A percentile compares a stretch with the other conserved stretches of the same genome.
Conservation (phyloP, 1,140 invertebrate genomes). For the Manduca sexta region DNA sequence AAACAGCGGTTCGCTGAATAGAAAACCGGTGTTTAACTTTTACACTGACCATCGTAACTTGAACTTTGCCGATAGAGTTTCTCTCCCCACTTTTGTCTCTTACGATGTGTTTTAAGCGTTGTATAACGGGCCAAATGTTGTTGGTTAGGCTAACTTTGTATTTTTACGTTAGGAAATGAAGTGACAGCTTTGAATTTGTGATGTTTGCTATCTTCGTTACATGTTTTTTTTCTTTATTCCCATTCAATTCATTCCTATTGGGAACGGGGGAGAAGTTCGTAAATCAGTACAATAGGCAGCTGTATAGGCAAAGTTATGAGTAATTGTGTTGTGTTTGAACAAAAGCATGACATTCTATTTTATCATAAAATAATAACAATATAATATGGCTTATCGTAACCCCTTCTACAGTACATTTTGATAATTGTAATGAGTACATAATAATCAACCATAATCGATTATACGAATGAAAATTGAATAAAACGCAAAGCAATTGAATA, state of each 20-base stretch:
- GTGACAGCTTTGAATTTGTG: conserved; percentile 1
- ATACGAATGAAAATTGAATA: too few relatives aligned
- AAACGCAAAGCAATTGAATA: neutral
- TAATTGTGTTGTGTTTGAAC: too few relatives aligned
- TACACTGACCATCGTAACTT: conserved; percentile 18
- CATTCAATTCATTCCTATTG: neutral
- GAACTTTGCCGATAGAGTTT: conserved; percentile 21
- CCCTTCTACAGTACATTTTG: too few relatives aligned
- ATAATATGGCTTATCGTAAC: too few relatives aligned
- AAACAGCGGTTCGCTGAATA: conserved; percentile 34
- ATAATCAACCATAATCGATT: too few relatives aligned
- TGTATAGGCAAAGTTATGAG: neutral
- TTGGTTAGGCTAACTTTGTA: neutral
- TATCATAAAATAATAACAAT: too few relatives aligned
- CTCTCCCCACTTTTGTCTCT: conserved; percentile 8
- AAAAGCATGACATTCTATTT: too few relatives aligned
- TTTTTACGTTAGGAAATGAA: conserved; percentile 1
- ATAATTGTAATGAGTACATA: too few relatives aligned
- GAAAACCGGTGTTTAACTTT: conserved; percentile 33
- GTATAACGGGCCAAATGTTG: neutral
- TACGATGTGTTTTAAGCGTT: neutral
- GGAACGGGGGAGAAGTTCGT: neutral
- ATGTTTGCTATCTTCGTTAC: neutral
- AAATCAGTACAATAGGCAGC: neutral
- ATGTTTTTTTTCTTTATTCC: neutral